Conservation (phyloP, 1,140 invertebrate genomes). For the Solenopsis invicta region DNA sequence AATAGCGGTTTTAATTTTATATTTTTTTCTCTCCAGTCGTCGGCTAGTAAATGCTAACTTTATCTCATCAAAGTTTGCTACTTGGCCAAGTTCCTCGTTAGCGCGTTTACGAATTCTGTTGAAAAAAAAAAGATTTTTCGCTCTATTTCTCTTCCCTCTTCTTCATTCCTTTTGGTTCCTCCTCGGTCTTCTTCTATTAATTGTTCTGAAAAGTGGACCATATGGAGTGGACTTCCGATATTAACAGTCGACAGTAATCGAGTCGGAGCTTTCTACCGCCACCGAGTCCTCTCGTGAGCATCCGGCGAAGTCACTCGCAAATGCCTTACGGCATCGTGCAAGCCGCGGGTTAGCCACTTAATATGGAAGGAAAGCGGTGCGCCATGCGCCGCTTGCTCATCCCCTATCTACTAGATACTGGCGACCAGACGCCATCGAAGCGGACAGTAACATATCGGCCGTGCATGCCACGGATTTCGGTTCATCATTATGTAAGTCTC, state of each 20-base stretch:
- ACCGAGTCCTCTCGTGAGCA: constrained; percentile 53
- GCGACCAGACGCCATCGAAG: constrained; percentile 66
- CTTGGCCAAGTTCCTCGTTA: neutral
- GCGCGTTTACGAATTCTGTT: neutral
- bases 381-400: constrained; percentile 69
- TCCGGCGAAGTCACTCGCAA: constrained; percentile 40
- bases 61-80: neutral
- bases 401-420: constrained; percentile 75
- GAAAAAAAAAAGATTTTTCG: constrained; percentile 3
- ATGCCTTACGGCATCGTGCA: constrained; percentile 48
- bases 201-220: neutral
- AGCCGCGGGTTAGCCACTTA: constrained; percentile 63
- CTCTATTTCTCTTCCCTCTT: neutral
- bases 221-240: neutral
- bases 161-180: neutral
- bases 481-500: constrained; percentile 83
- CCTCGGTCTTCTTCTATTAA: neutral
- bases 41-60: neutral
- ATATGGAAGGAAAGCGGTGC: constrained; percentile 75
- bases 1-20: neutral
- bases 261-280: constrained; percentile 27
- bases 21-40: neutral
- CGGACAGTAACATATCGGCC: constrained; percentile 77
- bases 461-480: constrained; percentile 79
- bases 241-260: constrained; percentile 56